A percentile compares a stretch with the other conserved stretches of the same genome.
Evolutionary conservation across 2,888 invertebrate species (phyloP).

Genomic region (Glaucopsyche alexis): DNA sequence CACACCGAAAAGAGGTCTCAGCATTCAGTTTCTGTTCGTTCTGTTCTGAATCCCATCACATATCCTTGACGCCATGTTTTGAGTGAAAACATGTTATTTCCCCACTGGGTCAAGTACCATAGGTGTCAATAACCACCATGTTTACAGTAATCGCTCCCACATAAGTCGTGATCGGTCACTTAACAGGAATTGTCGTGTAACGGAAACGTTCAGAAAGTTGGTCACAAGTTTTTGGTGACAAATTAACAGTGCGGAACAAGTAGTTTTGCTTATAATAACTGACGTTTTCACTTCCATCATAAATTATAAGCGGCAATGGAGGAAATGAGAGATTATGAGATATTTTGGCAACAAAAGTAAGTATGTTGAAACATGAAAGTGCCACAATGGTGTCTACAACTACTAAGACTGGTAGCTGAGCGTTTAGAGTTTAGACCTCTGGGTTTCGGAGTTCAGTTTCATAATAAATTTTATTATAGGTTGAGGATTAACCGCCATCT

Average conservation of each 20-base stretch:
- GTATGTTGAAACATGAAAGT: background rate
- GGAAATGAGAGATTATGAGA: too few relatives aligned
- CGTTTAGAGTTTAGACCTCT: too few relatives aligned
- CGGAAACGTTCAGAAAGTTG: conserved; percentile 1
- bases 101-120: conserved; percentile 25
- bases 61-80: background rate
- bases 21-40: background rate
- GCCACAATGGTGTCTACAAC: too few relatives aligned
- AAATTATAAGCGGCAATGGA: background rate
- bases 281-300: background rate
- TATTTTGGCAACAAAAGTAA: too few relatives aligned
- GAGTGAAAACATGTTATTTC: conserved; percentile 1
- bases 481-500: too few relatives aligned
- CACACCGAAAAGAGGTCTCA: background rate
- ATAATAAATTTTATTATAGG: too few relatives aligned
- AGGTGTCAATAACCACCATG: background rate
- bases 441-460: too few relatives aligned
- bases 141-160: conserved; percentile 1
- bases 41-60: background rate
- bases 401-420: too few relatives aligned
- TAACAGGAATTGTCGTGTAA: background rate
- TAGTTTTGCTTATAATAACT: background rate
- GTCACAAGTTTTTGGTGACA: conserved; percentile 22
- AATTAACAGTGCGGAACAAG: conserved; percentile 3
- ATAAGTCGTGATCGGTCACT: conserved; percentile 5